Base-by-base conservation (phyloP, 35 echinoderm and acorn worm species). In the Patiria miniata region DNA sequence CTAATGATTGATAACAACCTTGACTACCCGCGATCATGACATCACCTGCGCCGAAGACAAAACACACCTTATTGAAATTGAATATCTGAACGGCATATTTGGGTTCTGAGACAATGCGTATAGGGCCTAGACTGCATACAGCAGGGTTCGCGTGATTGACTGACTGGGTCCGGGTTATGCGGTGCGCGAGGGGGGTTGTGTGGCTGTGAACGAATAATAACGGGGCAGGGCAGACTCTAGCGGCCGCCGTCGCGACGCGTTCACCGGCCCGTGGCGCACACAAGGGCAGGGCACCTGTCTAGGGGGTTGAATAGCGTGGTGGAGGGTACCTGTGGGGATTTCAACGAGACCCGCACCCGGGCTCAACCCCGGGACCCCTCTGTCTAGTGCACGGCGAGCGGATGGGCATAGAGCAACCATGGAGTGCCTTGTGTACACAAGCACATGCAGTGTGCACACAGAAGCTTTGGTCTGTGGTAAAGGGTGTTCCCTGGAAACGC, bases 11-110 rank as follows among this genome's bases (percentile, higher is more conserved):
- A 73, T 73, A 73, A 7, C 65, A 73, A 73, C 65, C 65, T 28
- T 30, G 65, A 36, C 21, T 10, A 36, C 26, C 65, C 30, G n/a
- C 26, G 65, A 32, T 73, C 65, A 36, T 73, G 23, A 14, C 34
- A 36, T 73, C 26, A 22, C 65, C 65, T 32, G 65, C 42, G 12
- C 42, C 42, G 65, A 73, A 73, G 65, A 34, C 65, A 73, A 36
- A 73, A 73, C 65, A 73, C 65, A 73, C 65, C 65, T 73, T 73
- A 73, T n/a, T n/a, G 22, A 68, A 73, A 73, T 73, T 23, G 29
- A 73, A 34, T 73, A 73, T 73, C 29, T 73, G 29, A 15, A 23
- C 26, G 26, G 2, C 65, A 7, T 16, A 73, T 26, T 7, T 73
- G 10, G 65, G 65, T 22, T 73, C 42, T 47, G n/a, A n/a, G n/a